Conservation (phyloP, 1,140 invertebrate species). For the Mactra quadrangularis region DNA sequence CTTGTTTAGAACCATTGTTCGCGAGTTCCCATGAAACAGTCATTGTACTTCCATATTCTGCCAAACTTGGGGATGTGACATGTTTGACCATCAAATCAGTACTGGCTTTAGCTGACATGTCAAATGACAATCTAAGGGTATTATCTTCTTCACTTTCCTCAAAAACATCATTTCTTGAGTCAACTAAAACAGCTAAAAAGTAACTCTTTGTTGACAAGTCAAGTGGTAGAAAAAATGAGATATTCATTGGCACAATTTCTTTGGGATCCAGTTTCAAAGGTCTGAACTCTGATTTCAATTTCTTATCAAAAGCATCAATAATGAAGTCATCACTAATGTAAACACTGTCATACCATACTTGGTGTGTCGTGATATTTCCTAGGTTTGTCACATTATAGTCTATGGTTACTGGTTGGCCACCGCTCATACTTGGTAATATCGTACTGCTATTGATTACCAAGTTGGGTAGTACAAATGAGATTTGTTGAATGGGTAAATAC, state of each 20-base stretch:
- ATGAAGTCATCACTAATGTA: conserved; percentile 26
- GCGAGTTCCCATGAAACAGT: neutral
- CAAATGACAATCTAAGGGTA: neutral
- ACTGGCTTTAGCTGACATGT: neutral
- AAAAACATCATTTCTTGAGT: conserved; percentile 38
- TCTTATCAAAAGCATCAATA: conserved; percentile 14
- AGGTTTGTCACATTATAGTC: conserved; percentile 1
- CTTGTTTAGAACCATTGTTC: conserved; percentile 12
- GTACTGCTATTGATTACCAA: neutral
- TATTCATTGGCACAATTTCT: neutral
- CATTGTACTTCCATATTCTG: conserved; percentile 2
- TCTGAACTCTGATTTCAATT: neutral
- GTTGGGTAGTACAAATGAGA: conserved; percentile 28
- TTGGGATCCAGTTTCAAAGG: neutral
- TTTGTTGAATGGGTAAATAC: neutral
- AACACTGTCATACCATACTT: conserved; percentile 21
- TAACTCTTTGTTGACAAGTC: conserved; percentile 25
- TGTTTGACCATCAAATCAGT: neutral
- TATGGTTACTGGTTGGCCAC: conserved; percentile 14
- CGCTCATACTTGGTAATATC: neutral
- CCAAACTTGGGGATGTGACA: neutral
- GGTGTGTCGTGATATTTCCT: neutral
- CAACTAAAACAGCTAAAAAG: conserved; percentile 5
- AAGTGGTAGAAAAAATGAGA: conserved; percentile 8
- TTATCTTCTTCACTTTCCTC: conserved; percentile 42